These are phyloP conservation scores for Chionoecetes opilio DNA, from an alignment of 1,140 invertebrate genomes.

Conservation along the genomic window DNA sequence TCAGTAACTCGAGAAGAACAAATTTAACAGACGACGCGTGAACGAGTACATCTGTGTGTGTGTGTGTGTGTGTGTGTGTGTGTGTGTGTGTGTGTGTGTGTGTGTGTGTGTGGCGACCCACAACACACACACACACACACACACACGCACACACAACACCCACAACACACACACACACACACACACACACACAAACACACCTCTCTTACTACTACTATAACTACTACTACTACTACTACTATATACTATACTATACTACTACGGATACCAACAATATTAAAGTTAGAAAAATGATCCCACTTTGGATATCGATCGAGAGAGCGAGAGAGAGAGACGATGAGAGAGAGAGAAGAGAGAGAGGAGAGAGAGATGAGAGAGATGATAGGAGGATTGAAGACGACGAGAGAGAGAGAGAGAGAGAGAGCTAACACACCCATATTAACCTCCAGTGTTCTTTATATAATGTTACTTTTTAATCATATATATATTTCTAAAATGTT, in stretches of 20 bases:
- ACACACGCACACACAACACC: not conserved
- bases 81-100: constrained; percentile 37
- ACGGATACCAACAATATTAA: no score
- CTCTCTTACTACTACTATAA: not conserved
- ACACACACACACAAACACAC: not conserved
- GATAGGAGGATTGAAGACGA: no score
- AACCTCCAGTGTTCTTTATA: not conserved
- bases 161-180: constrained; percentile 49
- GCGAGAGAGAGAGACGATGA: not conserved
- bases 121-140: constrained; percentile 16
- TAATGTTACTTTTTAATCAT: not conserved
- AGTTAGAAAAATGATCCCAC: no score
- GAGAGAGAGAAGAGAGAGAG: constrained; percentile 24
- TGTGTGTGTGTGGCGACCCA: not conserved
- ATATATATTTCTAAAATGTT: not conserved
- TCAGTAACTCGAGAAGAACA: constrained; percentile 46
- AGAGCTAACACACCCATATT: not conserved
- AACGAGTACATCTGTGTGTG: constrained; percentile 42
- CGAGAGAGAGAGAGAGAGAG: constrained; percentile 25
- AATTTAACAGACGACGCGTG: constrained; percentile 43
- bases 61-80: constrained; percentile 51
- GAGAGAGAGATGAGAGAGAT: constrained; percentile 27
- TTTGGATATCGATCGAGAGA: not conserved
- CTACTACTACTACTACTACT: no score
- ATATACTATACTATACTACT: no score